Evolutionary conservation across 2,888 invertebrate genomes (phyloP).

Genomic region (Drosophila siamana): DNA sequence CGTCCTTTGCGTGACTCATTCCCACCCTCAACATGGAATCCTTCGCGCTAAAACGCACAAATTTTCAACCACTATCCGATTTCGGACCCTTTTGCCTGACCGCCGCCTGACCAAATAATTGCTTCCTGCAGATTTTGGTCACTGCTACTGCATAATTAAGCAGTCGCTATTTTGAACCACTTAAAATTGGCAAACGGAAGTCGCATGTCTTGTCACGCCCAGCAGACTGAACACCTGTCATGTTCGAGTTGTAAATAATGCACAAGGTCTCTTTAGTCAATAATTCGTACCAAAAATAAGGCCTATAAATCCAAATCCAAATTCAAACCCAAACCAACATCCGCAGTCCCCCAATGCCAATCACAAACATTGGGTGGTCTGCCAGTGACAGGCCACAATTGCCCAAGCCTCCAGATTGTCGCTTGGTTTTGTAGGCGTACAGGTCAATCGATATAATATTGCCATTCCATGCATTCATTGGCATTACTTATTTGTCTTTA

Average conservation of each 20-base stretch:
- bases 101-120: conserved; percentile 76
- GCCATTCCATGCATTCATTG: conserved; percentile 64
- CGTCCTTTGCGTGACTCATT: conserved; percentile 70
- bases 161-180: conserved; percentile 65
- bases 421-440: conserved; percentile 9
- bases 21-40: conserved; percentile 34
- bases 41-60: conserved; percentile 18
- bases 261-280: conserved; percentile 3
- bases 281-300: conserved; percentile 37
- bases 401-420: background rate
- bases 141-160: conserved; percentile 60
- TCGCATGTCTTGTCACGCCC: conserved; percentile 51
- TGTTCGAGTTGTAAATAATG: conserved; percentile 18
- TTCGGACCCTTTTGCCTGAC: conserved; percentile 63
- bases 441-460: conserved; percentile 68
- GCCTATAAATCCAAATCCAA: conserved; percentile 44
- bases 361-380: conserved; percentile 65
- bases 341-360: conserved; percentile 64
- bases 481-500: conserved; percentile 59
- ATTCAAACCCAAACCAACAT: conserved; percentile 5
- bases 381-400: conserved; percentile 45
- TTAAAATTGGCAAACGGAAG: conserved; percentile 73
- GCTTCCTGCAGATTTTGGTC: conserved; percentile 75
- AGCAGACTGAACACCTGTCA: conserved; percentile 72
- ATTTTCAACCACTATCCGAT: conserved; percentile 73